Base-by-base conservation (phyloP, 2,888 invertebrate genomes). In the Pristionchus entomophagus region DNA sequence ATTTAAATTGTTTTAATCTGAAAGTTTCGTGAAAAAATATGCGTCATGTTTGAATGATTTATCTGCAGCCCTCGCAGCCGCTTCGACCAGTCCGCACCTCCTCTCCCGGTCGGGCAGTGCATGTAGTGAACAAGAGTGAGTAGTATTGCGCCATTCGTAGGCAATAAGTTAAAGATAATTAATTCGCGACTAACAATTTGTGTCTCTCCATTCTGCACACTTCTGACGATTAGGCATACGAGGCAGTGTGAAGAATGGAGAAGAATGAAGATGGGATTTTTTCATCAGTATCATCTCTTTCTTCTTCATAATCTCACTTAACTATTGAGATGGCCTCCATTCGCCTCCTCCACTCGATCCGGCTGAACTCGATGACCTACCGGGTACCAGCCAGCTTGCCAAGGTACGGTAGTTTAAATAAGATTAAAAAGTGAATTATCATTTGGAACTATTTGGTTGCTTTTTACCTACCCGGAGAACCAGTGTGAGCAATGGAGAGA, bases 261-360 rank as follows among this genome's bases (percentile, higher is more conserved):
- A n/a, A n/a, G n/a, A n/a, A n/a, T n/a, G n/a, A n/a, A n/a, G n/a
- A n/a, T n/a, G n/a, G n/a, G n/a, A n/a, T n/a, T n/a, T n/a, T n/a
- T n/a, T n/a, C n/a, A n/a, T n/a, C n/a, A n/a, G 45, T 45, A 45
- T 45, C 45, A 45, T 45, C 45, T 45, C 45, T 45, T 45, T 45
- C 45, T 10, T 45, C 8, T 45, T 45, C 8, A 45, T 10, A 45
- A 45, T 14, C 45, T 45, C 45, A 22, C 19, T 56, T 56, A n/a
- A n/a, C 38, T 38, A 10, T 38, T 22, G 29, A 80, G 88, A 77
- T 38, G 84, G 86, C 26, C 86, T 45, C 51, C 69, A 85, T 22
- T 91, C 91, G 29, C 91, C 91, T 35, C 91, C 91, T 32, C 91
- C 91, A 14, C 69, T 90, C 19, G 91, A 91, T 82, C 91, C 91